Conservation (phyloP, 2,888 invertebrate species). For the Melipona bicolor region DNA sequence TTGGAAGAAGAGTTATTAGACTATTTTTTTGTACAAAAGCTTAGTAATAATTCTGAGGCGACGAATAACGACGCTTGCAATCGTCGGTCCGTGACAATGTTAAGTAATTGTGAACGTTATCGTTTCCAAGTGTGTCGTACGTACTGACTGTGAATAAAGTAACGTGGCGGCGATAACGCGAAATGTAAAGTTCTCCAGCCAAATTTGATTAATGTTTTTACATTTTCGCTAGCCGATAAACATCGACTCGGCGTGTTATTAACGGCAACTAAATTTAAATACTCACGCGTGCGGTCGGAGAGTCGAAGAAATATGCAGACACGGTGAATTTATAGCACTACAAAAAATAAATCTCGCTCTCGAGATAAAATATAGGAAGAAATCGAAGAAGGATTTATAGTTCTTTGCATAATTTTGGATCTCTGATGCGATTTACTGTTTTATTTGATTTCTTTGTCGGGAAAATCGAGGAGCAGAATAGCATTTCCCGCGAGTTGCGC, state of each 20-base stretch:
- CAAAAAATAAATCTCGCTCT: background rate
- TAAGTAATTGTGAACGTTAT: background rate
- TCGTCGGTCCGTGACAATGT: background rate
- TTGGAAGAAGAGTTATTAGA: background rate
- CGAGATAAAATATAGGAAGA: background rate
- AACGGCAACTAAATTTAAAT: conserved; percentile 12
- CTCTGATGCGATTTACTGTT: background rate
- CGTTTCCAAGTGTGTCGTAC: background rate
- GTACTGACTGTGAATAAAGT: background rate
- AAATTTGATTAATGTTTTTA: background rate
- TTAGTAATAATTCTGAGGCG: too few species aligned
- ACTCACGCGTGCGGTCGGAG: background rate
- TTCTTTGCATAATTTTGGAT: background rate
- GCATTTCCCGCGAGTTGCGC: background rate
- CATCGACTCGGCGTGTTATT: background rate
- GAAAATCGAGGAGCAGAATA: background rate
- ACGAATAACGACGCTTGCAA: background rate
- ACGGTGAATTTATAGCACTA: background rate
- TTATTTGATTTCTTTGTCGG: background rate
- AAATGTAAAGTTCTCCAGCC: background rate
- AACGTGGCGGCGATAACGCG: conserved; percentile 1
- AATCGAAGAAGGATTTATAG: background rate
- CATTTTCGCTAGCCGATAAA: background rate
- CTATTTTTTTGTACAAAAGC: background rate
- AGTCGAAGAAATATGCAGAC: background rate